These are phyloP conservation scores for Microhierax caerulescens DNA, from an alignment of 2,797 vertebrate genomes.

Conservation along the genomic window DNA sequence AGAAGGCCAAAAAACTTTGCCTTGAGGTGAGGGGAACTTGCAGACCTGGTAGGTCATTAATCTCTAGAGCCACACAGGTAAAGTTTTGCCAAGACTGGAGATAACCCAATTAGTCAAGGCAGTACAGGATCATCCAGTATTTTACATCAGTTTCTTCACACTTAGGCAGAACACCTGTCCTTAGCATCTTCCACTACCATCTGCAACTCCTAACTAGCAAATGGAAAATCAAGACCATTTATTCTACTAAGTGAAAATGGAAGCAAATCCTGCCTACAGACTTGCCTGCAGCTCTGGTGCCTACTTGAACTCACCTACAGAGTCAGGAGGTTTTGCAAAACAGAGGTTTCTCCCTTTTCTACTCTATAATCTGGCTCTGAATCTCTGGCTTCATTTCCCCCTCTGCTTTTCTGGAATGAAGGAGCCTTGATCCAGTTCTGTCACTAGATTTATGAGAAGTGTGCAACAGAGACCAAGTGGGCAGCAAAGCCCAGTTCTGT, in stretches of 20 bases:
- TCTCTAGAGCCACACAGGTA: background rate
- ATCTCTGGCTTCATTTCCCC: background rate
- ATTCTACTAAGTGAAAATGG: background rate
- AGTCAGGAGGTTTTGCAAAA: background rate
- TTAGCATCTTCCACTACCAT: background rate
- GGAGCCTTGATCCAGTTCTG: background rate
- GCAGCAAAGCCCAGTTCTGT: background rate
- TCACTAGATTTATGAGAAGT: background rate
- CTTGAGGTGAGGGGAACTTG: background rate
- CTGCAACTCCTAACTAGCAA: background rate
- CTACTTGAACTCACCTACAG: background rate
- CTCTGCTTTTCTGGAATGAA: background rate
- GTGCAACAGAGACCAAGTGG: background rate
- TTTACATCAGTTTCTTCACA: background rate
- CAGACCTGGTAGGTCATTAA: background rate
- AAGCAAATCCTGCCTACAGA: background rate
- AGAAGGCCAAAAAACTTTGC: background rate
- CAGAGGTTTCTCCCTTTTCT: background rate
- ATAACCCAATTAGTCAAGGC: background rate
- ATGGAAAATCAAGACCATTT: background rate
- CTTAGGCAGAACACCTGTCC: background rate
- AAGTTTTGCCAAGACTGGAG: background rate
- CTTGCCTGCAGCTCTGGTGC: background rate
- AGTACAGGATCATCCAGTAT: background rate
- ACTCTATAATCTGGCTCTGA: background rate